Evolutionary conservation across 2,888 invertebrate species (phyloP), one percentile per base, ranked within the genome.

Genomic region (Shargacucullia verbasci): DNA sequence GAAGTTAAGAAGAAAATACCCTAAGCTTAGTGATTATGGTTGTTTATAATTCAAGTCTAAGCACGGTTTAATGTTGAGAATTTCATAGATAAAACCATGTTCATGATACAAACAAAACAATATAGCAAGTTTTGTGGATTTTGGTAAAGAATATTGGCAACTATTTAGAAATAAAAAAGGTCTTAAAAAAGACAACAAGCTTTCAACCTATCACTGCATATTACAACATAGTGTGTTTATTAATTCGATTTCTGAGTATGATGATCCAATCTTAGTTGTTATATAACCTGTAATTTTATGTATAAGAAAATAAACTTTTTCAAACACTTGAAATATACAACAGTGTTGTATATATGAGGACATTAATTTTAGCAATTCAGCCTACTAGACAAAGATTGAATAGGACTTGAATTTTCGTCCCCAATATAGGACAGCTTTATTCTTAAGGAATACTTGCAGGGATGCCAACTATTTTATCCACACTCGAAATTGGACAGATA

Each of bases 71-170:
- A 33, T 45, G 37, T 40, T 43, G 8, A 14, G 31, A 29, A 46
- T 46, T 59, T 53, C 41, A 48, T 52, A 65, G 47, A 57, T 57
- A 50, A 62, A 70, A 64, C 64, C 44, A 44, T 7, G 27, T 39
- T 62, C 44, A 20, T 25, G 62, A 43, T 61, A 39, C 7, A 39
- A 69, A 53, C 54, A 39, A 14, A 12, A 43, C 20, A 4, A 20
- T 20, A 20, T 20, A 20, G 5, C 8, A 13, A 3, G 7, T 6
- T 6, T 6, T 29, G 29, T 29, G 7, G 1, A 9, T 29, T 9
- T 29, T 29, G 29, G 7, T 29, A 29, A 9, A 29, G 29, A 29
- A 29, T 29, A 29, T 29, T 29, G 9, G 7, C 29, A 9, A 20
- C 4, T 20, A 4, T 4, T 20, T 20, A 2, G 20, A 4, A 20